A percentile compares a stretch with the other conserved stretches of the same genome.
These are phyloP conservation scores for Crepidodera aurea DNA, from an alignment of 2,888 invertebrate genomes.

Conservation along the genomic window DNA sequence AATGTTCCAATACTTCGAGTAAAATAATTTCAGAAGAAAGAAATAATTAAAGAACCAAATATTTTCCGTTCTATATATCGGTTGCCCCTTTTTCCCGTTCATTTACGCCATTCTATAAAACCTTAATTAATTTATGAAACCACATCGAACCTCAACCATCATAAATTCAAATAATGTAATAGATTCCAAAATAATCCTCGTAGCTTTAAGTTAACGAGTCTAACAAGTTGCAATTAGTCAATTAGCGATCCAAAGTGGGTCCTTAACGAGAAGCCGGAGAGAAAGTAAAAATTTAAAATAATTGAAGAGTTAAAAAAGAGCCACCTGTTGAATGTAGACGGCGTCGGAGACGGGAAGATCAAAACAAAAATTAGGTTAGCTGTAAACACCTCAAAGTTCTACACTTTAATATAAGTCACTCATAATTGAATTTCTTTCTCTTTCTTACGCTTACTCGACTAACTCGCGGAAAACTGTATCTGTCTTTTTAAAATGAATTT, in stretches of 20 bases:
- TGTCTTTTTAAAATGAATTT: not conserved
- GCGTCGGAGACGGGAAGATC: conserved; percentile 21
- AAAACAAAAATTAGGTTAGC: conserved; percentile 60
- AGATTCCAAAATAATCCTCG: conserved; percentile 21
- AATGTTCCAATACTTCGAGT: no score
- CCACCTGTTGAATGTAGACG: conserved; percentile 52
- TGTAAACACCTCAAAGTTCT: conserved; percentile 58
- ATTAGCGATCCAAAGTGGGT: conserved; percentile 27
- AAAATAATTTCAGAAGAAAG: no score
- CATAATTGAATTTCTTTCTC: conserved; percentile 53
- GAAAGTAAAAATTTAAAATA: conserved; percentile 54
- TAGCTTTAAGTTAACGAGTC: conserved; percentile 20
- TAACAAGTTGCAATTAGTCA: conserved; percentile 29
- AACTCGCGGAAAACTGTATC: not conserved
- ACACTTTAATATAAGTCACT: conserved; percentile 56
- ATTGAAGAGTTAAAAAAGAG: conserved; percentile 50
- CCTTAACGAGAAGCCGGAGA: conserved; percentile 22
- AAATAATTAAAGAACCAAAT: no score
- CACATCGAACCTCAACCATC: not conserved
- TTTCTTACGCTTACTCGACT: conserved; percentile 38
- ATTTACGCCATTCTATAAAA: not conserved
- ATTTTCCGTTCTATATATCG: no score
- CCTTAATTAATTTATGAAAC: not conserved
- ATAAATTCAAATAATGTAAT: conserved; percentile 16
- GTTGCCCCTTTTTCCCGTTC: no score